phyloP scores from a whole-genome alignment of 2,888 invertebrate species.

The Escarpia spicata region DNA sequence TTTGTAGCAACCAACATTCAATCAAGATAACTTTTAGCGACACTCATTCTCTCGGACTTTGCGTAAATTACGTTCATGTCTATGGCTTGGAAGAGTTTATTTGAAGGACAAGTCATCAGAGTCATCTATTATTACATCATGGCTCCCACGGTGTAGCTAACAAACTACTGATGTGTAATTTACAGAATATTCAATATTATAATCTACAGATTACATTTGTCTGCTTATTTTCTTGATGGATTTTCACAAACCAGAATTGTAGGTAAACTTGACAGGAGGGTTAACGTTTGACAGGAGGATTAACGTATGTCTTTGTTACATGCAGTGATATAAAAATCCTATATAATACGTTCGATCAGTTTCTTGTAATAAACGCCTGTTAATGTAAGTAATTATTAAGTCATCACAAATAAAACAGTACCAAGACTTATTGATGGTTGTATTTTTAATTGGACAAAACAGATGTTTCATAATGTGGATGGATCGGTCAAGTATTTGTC shows the following conservation, averaged over 20 bases:
- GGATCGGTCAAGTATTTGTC: too few species aligned
- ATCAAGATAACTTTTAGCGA: neutral
- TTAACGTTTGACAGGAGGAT: neutral
- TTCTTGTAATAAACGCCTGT: neutral
- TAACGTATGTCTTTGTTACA: neutral
- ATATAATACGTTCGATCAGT: neutral
- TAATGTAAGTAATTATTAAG: neutral
- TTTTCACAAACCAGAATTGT: neutral
- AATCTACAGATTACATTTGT: neutral
- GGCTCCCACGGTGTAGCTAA: neutral
- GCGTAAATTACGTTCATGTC: neutral
- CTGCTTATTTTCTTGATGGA: neutral
- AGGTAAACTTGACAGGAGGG: neutral
- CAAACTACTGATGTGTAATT: neutral
- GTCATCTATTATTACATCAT: neutral
- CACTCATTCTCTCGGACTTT: neutral
- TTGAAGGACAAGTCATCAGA: neutral
- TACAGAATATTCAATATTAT: neutral
- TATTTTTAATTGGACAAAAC: too few species aligned
- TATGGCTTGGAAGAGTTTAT: neutral
- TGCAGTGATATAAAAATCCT: neutral
- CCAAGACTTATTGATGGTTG: neutral
- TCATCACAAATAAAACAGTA: neutral
- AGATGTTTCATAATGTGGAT: too few species aligned
- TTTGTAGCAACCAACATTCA: neutral